phyloP scores from a whole-genome alignment of 1,140 invertebrate genomes.

The Probaryconus sp. region DNA sequence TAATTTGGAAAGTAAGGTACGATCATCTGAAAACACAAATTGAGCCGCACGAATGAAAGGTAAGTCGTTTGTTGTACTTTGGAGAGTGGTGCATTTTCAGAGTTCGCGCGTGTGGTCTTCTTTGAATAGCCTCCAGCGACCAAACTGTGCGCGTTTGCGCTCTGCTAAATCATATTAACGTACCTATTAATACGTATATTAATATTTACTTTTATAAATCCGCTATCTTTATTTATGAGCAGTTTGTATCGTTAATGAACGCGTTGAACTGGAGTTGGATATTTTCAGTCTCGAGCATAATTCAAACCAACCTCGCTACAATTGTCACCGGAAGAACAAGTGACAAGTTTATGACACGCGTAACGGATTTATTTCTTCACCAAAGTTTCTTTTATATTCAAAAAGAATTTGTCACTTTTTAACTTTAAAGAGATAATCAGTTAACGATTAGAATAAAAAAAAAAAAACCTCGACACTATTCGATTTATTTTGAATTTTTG shows the following conservation, averaged over 20 bases:
- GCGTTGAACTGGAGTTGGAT: background rate
- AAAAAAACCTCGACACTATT: no score
- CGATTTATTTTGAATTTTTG: no score
- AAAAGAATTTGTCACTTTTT: background rate
- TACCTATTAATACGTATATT: background rate
- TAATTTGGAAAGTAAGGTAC: no score
- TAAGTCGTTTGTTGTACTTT: no score
- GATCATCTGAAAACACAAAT: no score
- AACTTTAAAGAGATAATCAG: background rate
- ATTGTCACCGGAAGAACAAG: slow-evolving; percentile 61
- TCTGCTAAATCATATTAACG: slow-evolving; percentile 4
- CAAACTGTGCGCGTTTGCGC: background rate
- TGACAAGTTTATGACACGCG: slow-evolving; percentile 70
- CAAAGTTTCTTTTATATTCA: slow-evolving; percentile 13
- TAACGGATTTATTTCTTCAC: slow-evolving; percentile 67
- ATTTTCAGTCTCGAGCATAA: slow-evolving; percentile 32
- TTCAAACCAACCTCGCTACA: slow-evolving; percentile 55
- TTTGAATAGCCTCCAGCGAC: no score
- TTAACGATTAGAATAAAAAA: background rate
- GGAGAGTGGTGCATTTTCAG: no score
- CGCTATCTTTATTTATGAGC: no score
- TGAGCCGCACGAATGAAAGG: no score
- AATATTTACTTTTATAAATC: no score
- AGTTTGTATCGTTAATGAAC: slow-evolving; percentile 7
- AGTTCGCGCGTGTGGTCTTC: background rate